Evolutionary conservation across 1,140 invertebrate species (phyloP).

Genomic region (Eurosta solidaginis): DNA sequence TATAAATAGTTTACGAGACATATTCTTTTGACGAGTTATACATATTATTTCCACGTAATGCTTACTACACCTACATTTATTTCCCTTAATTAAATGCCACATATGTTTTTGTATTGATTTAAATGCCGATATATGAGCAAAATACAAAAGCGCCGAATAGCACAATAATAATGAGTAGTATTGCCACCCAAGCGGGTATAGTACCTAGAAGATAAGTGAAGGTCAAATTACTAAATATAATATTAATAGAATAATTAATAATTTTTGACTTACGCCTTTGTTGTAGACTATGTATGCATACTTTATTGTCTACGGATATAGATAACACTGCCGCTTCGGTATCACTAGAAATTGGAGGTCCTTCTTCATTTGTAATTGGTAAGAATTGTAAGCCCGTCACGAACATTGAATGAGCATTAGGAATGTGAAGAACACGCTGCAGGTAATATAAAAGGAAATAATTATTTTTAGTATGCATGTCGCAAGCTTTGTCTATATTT

Average conservation of each 20-base stretch:
- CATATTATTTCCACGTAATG: not conserved
- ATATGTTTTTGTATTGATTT: conserved; percentile 50
- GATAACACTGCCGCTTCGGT: conserved; percentile 87
- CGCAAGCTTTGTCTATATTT: not conserved
- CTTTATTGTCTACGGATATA: conserved; percentile 92
- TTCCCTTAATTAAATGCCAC: conserved; percentile 24
- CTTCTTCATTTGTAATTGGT: conserved; percentile 68
- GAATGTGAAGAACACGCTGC: conserved; percentile 79
- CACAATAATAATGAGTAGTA: conserved; percentile 72
- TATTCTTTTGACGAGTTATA: not conserved
- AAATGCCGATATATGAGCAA: conserved; percentile 81
- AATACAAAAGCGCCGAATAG: conserved; percentile 76
- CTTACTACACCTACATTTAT: not conserved
- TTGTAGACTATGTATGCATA: conserved; percentile 87
- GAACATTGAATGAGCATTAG: conserved; percentile 89
- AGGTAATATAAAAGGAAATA: conserved; percentile 40
- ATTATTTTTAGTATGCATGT: not conserved
- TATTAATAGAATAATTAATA: conserved; percentile 18
- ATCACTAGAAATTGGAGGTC: conserved; percentile 70
- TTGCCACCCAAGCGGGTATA: conserved; percentile 77
- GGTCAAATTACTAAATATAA: not conserved
- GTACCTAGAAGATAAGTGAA: conserved; percentile 66
- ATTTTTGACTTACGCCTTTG: conserved; percentile 71
- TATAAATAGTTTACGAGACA: too few species aligned
- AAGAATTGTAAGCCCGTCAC: conserved; percentile 91